Evolutionary conservation across 2,113 vertebrate genomes (phyloP).

Genomic region (Stigmatopora nigra): DNA sequence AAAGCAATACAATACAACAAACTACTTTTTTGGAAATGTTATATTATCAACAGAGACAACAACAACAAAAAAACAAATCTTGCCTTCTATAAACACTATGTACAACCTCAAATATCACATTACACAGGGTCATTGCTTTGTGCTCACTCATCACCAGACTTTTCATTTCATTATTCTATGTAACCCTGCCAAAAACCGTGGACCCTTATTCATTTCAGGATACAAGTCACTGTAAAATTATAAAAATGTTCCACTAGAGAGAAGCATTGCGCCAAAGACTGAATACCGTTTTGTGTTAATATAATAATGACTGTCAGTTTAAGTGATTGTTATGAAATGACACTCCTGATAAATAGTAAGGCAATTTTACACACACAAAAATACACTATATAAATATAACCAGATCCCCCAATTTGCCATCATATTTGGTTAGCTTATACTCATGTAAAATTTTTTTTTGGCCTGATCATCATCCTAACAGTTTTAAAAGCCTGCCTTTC

Average conservation of each 20-base stretch:
- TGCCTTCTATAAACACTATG: slow-evolving; percentile 21
- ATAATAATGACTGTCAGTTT: background rate
- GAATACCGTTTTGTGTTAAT: background rate
- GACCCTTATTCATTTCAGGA: slow-evolving; percentile 7
- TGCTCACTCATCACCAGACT: background rate
- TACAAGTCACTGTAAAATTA: slow-evolving; percentile 1
- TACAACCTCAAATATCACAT: slow-evolving; percentile 31
- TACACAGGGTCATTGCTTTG: background rate
- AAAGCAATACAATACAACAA: background rate
- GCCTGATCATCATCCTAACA: slow-evolving; percentile 89
- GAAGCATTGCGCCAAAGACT: slow-evolving; percentile 28
- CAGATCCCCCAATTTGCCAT: background rate
- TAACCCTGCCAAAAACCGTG: background rate
- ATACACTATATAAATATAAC: background rate
- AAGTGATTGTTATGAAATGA: background rate
- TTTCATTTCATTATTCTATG: background rate
- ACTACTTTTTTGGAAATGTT: background rate
- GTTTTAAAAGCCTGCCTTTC: slow-evolving; percentile 80
- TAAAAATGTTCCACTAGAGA: slow-evolving; percentile 34
- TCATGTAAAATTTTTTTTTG: slow-evolving; percentile 73
- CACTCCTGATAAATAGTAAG: background rate
- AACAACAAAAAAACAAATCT: background rate
- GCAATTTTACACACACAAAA: background rate
- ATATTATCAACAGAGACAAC: background rate
- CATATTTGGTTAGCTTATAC: background rate